Conservation (phyloP, 1,140 invertebrate genomes). For the Anastatus disparis region DNA sequence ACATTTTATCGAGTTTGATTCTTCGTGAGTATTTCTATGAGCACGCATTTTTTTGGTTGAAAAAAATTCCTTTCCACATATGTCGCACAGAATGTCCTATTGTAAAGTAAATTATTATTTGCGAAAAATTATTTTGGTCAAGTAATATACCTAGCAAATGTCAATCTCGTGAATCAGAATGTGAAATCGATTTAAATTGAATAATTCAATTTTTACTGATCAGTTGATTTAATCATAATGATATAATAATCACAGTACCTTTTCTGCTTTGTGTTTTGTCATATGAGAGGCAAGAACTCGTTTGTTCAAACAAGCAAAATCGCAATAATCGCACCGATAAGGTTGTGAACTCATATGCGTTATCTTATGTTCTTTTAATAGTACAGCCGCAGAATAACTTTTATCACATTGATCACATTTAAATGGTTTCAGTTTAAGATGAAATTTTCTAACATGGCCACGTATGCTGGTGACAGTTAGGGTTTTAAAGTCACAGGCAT, state of each 20-base stretch:
- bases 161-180: not conserved
- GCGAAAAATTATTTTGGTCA: not conserved
- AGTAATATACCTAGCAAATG: not conserved
- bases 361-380: conserved; percentile 52
- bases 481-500: conserved; percentile 63
- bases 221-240: too few species aligned
- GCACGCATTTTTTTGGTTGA: conserved; percentile 47
- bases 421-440: conserved; percentile 55
- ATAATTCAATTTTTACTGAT: not conserved
- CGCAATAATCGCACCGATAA: conserved; percentile 48
- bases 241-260: conserved; percentile 40
- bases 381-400: conserved; percentile 42
- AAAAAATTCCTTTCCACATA: conserved; percentile 50
- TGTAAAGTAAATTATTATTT: not conserved
- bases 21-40: conserved; percentile 51
- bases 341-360: conserved; percentile 48
- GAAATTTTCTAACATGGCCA: conserved; percentile 53
- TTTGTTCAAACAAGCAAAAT: conserved; percentile 47
- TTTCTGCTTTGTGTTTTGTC: conserved; percentile 47
- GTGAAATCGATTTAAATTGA: not conserved
- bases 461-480: conserved; percentile 54
- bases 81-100: conserved; percentile 50
- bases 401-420: conserved; percentile 49
- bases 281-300: conserved; percentile 51
- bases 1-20: conserved; percentile 48